Evolutionary conservation across 2,113 vertebrate genomes (phyloP).

Genomic region (Rana temporaria): DNA sequence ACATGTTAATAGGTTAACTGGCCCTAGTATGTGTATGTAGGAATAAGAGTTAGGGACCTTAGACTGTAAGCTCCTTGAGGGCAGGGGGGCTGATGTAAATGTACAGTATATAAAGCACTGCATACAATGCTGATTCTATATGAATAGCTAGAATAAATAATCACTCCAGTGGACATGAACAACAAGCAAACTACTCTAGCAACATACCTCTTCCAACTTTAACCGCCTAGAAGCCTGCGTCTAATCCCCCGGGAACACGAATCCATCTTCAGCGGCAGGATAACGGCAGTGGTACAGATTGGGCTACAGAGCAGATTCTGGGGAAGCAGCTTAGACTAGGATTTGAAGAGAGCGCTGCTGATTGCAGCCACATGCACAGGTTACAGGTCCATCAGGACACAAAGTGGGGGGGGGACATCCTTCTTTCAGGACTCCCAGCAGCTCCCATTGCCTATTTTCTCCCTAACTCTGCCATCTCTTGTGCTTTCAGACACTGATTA

Average conservation of each 20-base stretch:
- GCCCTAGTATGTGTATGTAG: no score
- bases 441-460: background rate
- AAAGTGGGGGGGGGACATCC: background rate
- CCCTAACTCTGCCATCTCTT: constrained; percentile 4
- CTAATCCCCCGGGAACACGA: background rate
- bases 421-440: background rate
- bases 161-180: no score
- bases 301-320: constrained; percentile 15
- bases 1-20: no score
- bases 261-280: constrained; percentile 13
- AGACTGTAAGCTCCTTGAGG: no score
- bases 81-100: no score
- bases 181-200: background rate
- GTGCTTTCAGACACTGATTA: constrained; percentile 16
- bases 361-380: constrained; percentile 45
- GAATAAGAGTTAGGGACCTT: no score
- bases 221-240: constrained; percentile 5
- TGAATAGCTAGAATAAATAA: no score
- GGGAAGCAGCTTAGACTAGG: constrained; percentile 38
- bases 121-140: no score
- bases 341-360: constrained; percentile 27
- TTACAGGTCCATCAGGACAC: background rate
- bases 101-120: no score
- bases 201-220: constrained; percentile 24
- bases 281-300: constrained; percentile 9